Conservation (phyloP, 2,888 invertebrate species). For the Chalcis sispes region DNA sequence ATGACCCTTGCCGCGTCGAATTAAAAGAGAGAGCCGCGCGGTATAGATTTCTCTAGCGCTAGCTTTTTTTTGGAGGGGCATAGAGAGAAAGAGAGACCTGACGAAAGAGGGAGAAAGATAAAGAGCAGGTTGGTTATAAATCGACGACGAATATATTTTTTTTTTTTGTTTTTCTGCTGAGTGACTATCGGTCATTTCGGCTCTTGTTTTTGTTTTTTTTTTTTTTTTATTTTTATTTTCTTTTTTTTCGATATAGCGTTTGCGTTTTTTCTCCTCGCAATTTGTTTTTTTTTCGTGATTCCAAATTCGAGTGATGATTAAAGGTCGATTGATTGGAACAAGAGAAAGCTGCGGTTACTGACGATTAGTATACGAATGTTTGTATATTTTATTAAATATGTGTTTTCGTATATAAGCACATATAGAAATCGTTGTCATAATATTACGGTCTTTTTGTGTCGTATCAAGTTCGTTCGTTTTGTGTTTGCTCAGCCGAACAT, state of each 20-base stretch:
- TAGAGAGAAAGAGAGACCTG: background rate
- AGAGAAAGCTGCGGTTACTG: slow-evolving; percentile 54
- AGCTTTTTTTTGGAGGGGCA: slow-evolving; percentile 11
- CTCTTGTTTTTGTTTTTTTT: slow-evolving; percentile 13
- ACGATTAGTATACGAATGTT: slow-evolving; percentile 19
- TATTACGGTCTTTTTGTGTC: slow-evolving; percentile 3
- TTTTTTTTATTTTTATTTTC: background rate
- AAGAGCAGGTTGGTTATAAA: no score
- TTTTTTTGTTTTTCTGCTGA: slow-evolving; percentile 26
- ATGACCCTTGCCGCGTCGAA: slow-evolving; percentile 48
- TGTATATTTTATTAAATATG: slow-evolving; percentile 31
- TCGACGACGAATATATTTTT: slow-evolving; percentile 59
- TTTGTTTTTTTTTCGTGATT: slow-evolving; percentile 30
- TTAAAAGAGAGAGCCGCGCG: slow-evolving; percentile 37
- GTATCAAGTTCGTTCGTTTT: slow-evolving; percentile 14
- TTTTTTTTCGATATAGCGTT: background rate
- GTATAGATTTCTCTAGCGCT: no score
- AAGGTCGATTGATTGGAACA: slow-evolving; percentile 64
- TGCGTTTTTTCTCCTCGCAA: slow-evolving; percentile 22
- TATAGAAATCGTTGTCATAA: background rate
- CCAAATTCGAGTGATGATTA: slow-evolving; percentile 46
- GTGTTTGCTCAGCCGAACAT: background rate
- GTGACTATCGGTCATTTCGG: slow-evolving; percentile 33
- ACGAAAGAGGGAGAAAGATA: no score
- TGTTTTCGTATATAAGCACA: slow-evolving; percentile 16